Conservation (phyloP, 2,113 vertebrate species). For the Oryctolagus cuniculus region mOryCun1.1 NC_091434.1:53571001-53571500, state of each 20-base stretch:
- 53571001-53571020: too few relatives aligned
- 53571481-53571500: not conserved
- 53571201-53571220: not conserved
- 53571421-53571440: not conserved
- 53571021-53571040: too few relatives aligned
- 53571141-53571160: not conserved
- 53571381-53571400: too few relatives aligned
- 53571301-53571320: slow-evolving; percentile 1
- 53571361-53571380: not conserved
- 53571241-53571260: slow-evolving; percentile 3
- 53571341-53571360: not conserved
- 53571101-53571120: not conserved
- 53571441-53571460: not conserved
- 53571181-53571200: not conserved
- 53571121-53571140: not conserved
- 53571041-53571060: not conserved
- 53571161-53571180: not conserved
- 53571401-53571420: too few relatives aligned
- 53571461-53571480: not conserved
- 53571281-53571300: not conserved
- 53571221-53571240: not conserved
- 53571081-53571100: not conserved
- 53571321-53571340: not conserved
- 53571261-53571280: slow-evolving; percentile 8
- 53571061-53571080: not conserved